Evolutionary conservation across 2,888 invertebrate genomes (phyloP).

Genomic region (Ecliptopera silaceata): DNA sequence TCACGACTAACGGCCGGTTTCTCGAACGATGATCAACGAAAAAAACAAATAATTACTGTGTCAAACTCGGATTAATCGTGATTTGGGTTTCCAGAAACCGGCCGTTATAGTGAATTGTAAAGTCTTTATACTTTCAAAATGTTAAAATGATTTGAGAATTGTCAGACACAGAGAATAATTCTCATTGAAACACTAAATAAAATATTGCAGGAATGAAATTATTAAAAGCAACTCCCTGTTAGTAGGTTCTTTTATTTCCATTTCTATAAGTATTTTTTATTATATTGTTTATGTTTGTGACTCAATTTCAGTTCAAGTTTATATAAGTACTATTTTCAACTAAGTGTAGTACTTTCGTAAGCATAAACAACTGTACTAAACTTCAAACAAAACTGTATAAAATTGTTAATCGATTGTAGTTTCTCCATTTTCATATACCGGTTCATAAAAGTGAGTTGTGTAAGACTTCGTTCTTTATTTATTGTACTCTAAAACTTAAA

Average conservation of each 20-base stretch:
- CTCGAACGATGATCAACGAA: too few species aligned
- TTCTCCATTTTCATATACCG: slow-evolving; percentile 29
- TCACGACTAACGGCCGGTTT: too few species aligned
- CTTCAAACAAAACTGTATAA: slow-evolving; percentile 20
- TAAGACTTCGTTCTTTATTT: slow-evolving; percentile 59
- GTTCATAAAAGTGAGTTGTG: slow-evolving; percentile 49
- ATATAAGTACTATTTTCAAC: not conserved
- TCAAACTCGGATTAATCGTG: too few species aligned
- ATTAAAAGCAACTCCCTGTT: not conserved
- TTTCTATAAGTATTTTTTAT: not conserved
- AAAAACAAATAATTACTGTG: too few species aligned
- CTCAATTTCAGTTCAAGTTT: not conserved
- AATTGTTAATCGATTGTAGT: slow-evolving; percentile 24
- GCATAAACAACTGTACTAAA: not conserved
- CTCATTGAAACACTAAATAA: not conserved
- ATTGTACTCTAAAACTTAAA: slow-evolving; percentile 65
- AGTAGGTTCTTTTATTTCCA: not conserved
- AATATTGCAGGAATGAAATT: not conserved
- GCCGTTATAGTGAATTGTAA: too few species aligned
- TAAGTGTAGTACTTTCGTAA: too few species aligned
- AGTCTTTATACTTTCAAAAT: too few species aligned
- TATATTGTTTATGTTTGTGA: not conserved
- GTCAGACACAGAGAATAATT: too few species aligned
- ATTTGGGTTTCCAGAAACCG: too few species aligned
- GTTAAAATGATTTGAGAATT: too few species aligned